Evolutionary conservation across 2,888 invertebrate species (phyloP), one percentile per base, ranked within the genome.

Genomic region (Melieria picta): DNA sequence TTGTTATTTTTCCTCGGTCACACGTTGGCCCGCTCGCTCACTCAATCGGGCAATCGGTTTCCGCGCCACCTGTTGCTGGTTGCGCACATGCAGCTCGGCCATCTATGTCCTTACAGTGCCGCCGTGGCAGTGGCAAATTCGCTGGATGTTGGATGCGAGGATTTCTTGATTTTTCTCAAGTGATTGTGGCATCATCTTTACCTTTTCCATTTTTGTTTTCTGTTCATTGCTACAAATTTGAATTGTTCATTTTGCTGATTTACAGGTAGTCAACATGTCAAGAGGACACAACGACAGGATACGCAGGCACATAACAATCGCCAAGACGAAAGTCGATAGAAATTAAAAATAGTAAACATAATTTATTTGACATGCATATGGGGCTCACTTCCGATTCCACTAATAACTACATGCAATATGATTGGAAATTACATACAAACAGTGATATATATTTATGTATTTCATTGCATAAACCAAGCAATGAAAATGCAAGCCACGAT

Each of bases 101-200:
- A 30, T 30, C 30, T 61, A 67, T 63, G 47, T 63, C 63, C 69
- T 63, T 62, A 63, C 62, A 63, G 56, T 55, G 62, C 16, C 52
- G 69, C 69, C 48, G 64, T 13, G 47, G 43, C 16, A 50, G 42
- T 30, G 57, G 46, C 63, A 48, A n/a, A 16, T 45, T 46, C 42
- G 30, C 47, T 56, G 46, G 9, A 30, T 52, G 52, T 52, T 52
- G 52, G 66, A 57, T 65, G 61, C 60, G 42, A 73, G 52, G 58
- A 77, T 78, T 76, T 78, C 77, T 79, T 81, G 81, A 83, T 81
- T 83, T 81, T 81, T 81, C 81, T 81, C 81, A 81, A 83, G 81
- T 81, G 81, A 81, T 81, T 81, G 82, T 77, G 61, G 58, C 71
- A 71, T 71, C 60, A 45, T 43, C 55, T 64, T 71, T 65, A 65